Evolutionary conservation across 2,113 vertebrate genomes (phyloP).

Genomic region (Pelvicachromis taeniatus): DNA sequence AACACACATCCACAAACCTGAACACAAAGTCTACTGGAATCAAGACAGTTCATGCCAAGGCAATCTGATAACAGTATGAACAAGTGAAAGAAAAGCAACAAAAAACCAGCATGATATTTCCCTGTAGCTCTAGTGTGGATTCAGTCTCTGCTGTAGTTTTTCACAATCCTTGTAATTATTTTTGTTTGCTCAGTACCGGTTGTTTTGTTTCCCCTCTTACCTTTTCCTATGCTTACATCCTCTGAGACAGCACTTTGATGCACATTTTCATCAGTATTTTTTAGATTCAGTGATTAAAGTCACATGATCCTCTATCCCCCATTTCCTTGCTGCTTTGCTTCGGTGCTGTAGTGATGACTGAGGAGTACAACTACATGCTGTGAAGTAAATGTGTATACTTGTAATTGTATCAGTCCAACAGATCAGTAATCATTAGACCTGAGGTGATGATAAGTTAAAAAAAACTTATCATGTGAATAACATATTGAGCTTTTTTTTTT

Average conservation of each 20-base stretch:
- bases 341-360: background rate
- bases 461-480: constrained; percentile 26
- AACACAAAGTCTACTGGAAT: background rate
- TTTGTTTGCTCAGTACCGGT: background rate
- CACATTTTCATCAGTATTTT: background rate
- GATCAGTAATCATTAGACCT: constrained; percentile 2
- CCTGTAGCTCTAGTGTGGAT: background rate
- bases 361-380: background rate
- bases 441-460: background rate
- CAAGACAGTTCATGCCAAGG: background rate
- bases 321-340: background rate
- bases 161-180: background rate
- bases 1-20: background rate
- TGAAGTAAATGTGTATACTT: background rate
- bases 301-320: background rate
- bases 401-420: background rate
- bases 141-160: background rate
- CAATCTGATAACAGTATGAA: background rate
- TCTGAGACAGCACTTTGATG: constrained; percentile 15
- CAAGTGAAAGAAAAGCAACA: background rate
- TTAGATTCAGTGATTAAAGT: background rate
- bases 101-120: background rate
- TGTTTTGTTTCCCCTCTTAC: background rate
- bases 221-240: background rate
- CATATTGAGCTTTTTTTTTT: constrained; percentile 28